Conservation (phyloP, 2,888 invertebrate genomes). For the Caenorhabditis auriculariae region DNA sequence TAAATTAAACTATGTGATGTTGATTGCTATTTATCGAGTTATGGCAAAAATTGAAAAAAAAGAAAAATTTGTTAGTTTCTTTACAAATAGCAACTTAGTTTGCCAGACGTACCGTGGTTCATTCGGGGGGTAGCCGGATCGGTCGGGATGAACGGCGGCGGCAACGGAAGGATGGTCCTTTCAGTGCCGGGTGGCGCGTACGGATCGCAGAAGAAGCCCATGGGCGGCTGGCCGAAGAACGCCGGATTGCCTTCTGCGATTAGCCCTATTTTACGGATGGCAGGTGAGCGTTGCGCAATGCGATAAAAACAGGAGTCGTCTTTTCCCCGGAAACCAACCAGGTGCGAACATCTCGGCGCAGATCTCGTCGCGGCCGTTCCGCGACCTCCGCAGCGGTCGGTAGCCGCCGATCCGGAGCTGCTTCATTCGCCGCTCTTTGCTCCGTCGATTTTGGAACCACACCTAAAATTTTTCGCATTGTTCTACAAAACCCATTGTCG, state of each 20-base stretch:
- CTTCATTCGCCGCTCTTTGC: constrained; percentile 94
- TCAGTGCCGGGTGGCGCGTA: constrained; percentile 17
- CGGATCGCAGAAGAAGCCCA: constrained; percentile 40
- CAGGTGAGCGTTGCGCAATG: constrained; percentile 15
- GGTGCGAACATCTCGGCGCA: constrained; percentile 36
- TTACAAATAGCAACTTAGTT: no score
- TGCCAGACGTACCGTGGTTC: no score
- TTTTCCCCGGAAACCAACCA: constrained; percentile 8
- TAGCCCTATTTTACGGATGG: background rate
- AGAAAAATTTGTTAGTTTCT: no score
- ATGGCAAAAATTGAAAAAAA: no score
- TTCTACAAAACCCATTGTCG: no score
- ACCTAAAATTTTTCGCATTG: constrained; percentile 75
- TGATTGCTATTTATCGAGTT: no score
- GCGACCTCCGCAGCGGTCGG: constrained; percentile 46
- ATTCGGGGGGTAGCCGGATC: no score
- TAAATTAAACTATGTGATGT: no score
- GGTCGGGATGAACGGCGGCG: constrained; percentile 9
- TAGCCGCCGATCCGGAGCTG: constrained; percentile 75
- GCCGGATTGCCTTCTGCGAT: constrained; percentile 9
- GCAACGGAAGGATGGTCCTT: background rate
- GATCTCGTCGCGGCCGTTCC: constrained; percentile 41
- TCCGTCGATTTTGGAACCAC: constrained; percentile 99
- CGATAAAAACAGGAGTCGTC: background rate
- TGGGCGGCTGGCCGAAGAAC: constrained; percentile 10